A percentile compares a stretch with the other conserved stretches of the same genome.
Conservation (phyloP, 2,797 vertebrate genomes). For the Poeciliopsis turneri region DNA sequence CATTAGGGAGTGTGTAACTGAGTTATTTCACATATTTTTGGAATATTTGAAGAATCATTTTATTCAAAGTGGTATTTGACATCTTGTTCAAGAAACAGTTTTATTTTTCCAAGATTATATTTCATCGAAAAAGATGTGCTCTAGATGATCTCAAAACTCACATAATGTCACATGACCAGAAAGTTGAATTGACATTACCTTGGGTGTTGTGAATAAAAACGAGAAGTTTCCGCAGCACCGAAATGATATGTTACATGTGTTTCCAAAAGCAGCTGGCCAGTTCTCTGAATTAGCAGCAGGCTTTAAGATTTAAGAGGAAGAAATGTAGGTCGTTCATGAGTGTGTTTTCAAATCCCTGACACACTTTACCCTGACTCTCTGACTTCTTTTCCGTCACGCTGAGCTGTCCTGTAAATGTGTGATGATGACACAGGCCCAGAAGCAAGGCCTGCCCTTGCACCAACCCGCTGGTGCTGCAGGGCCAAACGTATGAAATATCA, state of each 20-base stretch:
- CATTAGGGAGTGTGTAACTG: background rate
- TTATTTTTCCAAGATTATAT: background rate
- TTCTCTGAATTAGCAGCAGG: background rate
- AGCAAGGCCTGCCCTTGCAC: constrained; percentile 51
- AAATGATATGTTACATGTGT: background rate
- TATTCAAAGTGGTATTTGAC: background rate
- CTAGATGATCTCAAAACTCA: background rate
- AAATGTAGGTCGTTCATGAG: background rate
- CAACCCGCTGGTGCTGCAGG: constrained; percentile 29
- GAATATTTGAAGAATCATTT: background rate
- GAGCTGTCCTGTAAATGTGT: constrained; percentile 55
- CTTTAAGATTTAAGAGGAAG: background rate
- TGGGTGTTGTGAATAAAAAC: background rate
- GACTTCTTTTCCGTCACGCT: constrained; percentile 44
- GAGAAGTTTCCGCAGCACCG: background rate
- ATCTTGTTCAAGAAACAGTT: background rate
- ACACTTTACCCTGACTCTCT: constrained; percentile 19
- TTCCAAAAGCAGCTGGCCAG: background rate
- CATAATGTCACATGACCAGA: background rate
- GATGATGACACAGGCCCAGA: constrained; percentile 59
- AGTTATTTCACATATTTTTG: background rate
- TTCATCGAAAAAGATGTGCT: background rate
- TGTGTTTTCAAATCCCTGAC: constrained; percentile 29
- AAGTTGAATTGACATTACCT: background rate
- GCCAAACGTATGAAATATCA: constrained; percentile 42